Base-by-base conservation (phyloP, 2,113 vertebrate genomes). In the Sturnira hondurensis region DNA sequence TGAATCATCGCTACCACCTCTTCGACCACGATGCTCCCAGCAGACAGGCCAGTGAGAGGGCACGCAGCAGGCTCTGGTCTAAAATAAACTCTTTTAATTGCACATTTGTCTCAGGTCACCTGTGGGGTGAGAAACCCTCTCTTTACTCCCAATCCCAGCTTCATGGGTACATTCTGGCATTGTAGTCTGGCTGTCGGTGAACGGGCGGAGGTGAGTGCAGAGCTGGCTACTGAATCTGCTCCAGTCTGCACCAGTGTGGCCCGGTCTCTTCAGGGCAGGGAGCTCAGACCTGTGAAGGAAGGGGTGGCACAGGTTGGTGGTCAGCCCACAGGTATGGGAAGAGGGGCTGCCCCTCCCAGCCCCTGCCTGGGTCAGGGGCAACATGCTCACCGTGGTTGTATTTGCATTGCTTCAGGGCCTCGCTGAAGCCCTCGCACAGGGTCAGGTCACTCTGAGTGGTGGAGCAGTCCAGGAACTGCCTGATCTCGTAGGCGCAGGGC, bases 391-490 rank as follows among this genome's bases (percentile, higher is more conserved):
- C 99, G 0, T 98, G 98, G 90, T 98, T 99, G 65, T 98, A 97
- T 93, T 99, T 99, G 99, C 99, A 99, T 96, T 99, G 99, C 97
- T 99, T 99, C 97, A 99, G 98, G 0, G 98, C 99, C 98, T 99
- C 99, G 0, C 97, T 99, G 98, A 99, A 99, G 94, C 99, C 99
- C 97, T 99, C 99, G 1, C 99, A 99, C 83, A 99, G 76, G 94
- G 97, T 98, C 96, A 99, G 98, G 97, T 99, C 99, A 0, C 91
- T 96, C 98, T 99, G 99, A 89, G 94, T 99, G 78, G 99, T 99
- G 0, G 99, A 99, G 36, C 99, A 99, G 4, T 99, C 99, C 96
- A 99, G 98, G 97, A 99, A 99, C 98, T 99, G 99, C 93, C 97
- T 99, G 96, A 99, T 98, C 97, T 99, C 99, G 22, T 99, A 99